A percentile compares a stretch with the other conserved stretches of the same genome.
These are phyloP conservation scores for Dendrocopos noguchii DNA, from an alignment of 2,113 vertebrate genomes.

Conservation along the genomic window DNA sequence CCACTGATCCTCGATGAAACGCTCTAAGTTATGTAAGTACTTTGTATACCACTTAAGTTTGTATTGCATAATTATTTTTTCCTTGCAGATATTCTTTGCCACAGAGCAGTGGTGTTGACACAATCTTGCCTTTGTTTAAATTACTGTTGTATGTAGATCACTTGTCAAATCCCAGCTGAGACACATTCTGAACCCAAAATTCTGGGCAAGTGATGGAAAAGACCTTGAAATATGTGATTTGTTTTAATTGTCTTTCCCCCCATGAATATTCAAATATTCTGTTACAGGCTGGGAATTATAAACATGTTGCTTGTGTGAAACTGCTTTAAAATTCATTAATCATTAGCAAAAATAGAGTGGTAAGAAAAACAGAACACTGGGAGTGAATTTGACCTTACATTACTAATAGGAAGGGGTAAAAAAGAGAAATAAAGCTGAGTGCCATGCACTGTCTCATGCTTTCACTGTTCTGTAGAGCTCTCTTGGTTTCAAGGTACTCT, in stretches of 20 bases:
- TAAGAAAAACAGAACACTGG: conserved; percentile 21
- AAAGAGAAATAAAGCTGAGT: background rate
- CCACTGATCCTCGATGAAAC: background rate
- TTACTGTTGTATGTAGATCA: background rate
- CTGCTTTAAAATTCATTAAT: conserved; percentile 19
- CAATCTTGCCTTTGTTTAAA: background rate
- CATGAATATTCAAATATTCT: background rate
- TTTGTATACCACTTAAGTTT: background rate
- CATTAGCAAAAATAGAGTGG: conserved; percentile 50
- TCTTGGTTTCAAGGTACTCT: background rate
- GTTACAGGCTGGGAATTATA: background rate
- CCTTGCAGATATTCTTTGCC: background rate
- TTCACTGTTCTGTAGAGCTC: background rate
- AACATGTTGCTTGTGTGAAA: background rate
- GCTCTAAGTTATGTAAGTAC: background rate
- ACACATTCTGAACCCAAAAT: background rate
- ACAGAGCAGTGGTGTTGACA: background rate
- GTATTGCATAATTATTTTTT: background rate
- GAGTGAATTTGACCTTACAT: background rate
- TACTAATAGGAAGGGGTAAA: background rate
- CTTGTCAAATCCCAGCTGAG: background rate
- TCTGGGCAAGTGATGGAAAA: background rate
- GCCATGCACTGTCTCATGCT: conserved; percentile 1
- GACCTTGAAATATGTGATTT: background rate
- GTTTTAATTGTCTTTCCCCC: too few species aligned